Percentiles rank a stretch among this genome's conserved stretches.
These are phyloP conservation scores for Cygnus atratus DNA, from an alignment of 2,113 vertebrate genomes.

Conservation along the genomic window DNA sequence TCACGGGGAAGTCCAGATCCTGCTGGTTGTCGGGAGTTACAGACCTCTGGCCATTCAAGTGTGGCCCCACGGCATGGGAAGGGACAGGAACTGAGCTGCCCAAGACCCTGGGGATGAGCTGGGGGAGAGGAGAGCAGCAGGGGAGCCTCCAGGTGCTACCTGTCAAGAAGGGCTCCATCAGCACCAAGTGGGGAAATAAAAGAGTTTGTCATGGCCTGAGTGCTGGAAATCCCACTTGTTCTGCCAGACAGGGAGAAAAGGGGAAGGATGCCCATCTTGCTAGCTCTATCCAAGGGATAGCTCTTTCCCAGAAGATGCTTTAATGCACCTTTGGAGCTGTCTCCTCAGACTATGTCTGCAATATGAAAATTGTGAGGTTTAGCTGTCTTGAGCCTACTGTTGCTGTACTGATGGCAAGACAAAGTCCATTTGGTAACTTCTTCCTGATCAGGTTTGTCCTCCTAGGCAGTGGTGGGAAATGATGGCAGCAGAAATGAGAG, in stretches of 20 bases:
- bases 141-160: not conserved
- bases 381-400: not conserved
- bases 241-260: not conserved
- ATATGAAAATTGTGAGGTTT: not conserved
- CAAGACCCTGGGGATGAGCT: not conserved
- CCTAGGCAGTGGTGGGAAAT: not conserved
- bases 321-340: not conserved
- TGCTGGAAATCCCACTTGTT: accelerated
- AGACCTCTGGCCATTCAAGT: not conserved
- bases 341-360: not conserved
- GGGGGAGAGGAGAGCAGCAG: not conserved
- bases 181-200: not conserved
- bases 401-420: not conserved
- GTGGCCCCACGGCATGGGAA: not conserved
- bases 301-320: not conserved
- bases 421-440: not conserved
- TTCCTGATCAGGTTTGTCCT: not conserved
- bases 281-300: not conserved
- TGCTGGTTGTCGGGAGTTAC: not conserved
- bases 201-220: not conserved
- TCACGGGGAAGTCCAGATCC: not conserved
- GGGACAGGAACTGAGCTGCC: not conserved
- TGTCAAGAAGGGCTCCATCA: not conserved
- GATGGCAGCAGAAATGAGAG: not conserved
- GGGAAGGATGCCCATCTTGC: not conserved